These are phyloP conservation scores for Gymnodraco acuticeps DNA, from an alignment of 2,797 vertebrate genomes.

Conservation along the genomic window DNA sequence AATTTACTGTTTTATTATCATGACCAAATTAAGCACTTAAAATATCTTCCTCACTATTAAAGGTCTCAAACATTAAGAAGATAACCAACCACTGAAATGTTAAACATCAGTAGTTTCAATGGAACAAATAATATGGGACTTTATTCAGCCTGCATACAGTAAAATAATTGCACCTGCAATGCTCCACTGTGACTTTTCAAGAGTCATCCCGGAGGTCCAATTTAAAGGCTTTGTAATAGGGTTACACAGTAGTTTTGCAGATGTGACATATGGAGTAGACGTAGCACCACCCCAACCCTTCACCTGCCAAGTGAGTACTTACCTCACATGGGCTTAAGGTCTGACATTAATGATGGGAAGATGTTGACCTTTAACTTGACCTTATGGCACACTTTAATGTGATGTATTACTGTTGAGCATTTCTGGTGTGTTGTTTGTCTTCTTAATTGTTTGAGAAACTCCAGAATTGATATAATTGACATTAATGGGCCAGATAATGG, in stretches of 20 bases:
- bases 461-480: conserved; percentile 22
- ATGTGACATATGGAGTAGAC: conserved; percentile 5
- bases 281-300: not conserved
- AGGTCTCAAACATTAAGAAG: not conserved
- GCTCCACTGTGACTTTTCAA: not conserved
- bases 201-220: not conserved
- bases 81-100: not conserved
- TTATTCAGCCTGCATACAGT: not conserved
- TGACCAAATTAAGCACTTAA: not conserved
- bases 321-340: not conserved
- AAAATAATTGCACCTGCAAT: not conserved
- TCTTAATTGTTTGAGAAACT: conserved; percentile 33
- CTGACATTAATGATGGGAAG: conserved; percentile 10
- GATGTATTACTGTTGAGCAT: not conserved
- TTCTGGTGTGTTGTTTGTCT: conserved; percentile 1
- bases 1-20: not conserved
- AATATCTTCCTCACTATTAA: not conserved
- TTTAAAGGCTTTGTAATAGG: conserved; percentile 6
- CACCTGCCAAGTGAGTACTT: not conserved
- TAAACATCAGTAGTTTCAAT: not conserved
- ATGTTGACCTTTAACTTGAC: not conserved
- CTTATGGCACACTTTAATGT: not conserved
- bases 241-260: conserved; percentile 5
- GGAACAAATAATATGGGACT: not conserved
- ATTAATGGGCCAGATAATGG: conserved; percentile 28